phyloP scores from a whole-genome alignment of 2,113 vertebrate genomes.

The Callochromis pleurospilus region DNA sequence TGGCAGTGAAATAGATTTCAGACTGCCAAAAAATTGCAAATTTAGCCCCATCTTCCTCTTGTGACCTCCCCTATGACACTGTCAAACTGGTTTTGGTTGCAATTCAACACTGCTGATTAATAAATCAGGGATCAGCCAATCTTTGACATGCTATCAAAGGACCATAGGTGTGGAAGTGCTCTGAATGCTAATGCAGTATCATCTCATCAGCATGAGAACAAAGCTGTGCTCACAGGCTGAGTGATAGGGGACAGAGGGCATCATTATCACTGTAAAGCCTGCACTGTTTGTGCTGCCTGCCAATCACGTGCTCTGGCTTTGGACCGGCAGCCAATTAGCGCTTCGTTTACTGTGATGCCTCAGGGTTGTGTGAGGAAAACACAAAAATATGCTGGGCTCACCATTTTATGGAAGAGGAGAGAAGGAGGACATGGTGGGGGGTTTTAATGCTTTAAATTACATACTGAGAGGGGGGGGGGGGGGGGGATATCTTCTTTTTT shows the following conservation, averaged over 20 bases:
- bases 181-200: constrained; percentile 24
- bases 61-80: constrained; percentile 19
- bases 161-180: background rate
- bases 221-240: background rate
- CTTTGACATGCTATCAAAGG: background rate
- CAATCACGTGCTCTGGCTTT: constrained; percentile 3
- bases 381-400: background rate
- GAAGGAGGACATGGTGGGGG: background rate
- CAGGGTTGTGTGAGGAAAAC: background rate
- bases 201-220: constrained; percentile 13
- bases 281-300: background rate
- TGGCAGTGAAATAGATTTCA: background rate
- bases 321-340: constrained; percentile 19
- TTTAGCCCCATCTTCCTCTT: background rate
- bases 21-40: background rate
- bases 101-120: constrained; percentile 41
- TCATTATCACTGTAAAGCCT: background rate
- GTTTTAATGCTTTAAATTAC: background rate
- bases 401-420: background rate
- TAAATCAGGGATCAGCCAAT: background rate
- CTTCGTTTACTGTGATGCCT: constrained; percentile 9
- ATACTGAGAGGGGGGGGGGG: fast-evolving
- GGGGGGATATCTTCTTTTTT: too few relatives aligned
- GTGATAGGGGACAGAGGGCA: background rate
- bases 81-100: background rate